phyloP scores from a whole-genome alignment of 2,888 invertebrate species.

The Diloba caeruleocephala region DNA sequence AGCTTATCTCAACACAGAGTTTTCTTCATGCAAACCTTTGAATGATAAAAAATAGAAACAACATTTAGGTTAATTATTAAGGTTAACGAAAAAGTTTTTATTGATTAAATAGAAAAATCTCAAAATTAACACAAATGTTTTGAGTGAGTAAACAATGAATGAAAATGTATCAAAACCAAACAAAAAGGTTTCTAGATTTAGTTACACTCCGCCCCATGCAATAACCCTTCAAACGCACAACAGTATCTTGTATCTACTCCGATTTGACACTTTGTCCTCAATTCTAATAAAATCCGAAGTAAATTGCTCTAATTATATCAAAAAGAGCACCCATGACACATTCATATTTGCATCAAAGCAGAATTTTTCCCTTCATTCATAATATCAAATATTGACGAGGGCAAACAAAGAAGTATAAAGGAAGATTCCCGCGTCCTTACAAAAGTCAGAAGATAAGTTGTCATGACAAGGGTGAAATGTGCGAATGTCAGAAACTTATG shows the following conservation, averaged over 20 bases:
- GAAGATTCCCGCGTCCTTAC: slow-evolving; percentile 28
- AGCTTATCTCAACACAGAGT: too few relatives aligned
- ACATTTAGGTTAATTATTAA: too few relatives aligned
- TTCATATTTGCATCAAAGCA: slow-evolving; percentile 3
- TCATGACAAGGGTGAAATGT: slow-evolving; percentile 46
- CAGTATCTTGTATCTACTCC: not conserved
- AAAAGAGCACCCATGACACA: not conserved
- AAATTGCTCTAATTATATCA: slow-evolving; percentile 20
- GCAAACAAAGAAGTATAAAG: slow-evolving; percentile 32
- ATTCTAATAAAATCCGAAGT: not conserved
- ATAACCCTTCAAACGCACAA: not conserved
- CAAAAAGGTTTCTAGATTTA: too few relatives aligned
- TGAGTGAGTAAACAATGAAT: too few relatives aligned
- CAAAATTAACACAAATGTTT: too few relatives aligned
- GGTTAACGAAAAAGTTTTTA: too few relatives aligned
- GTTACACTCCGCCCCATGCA: too few relatives aligned
- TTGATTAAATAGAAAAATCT: too few relatives aligned
- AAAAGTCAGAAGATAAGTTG: slow-evolving; percentile 38
- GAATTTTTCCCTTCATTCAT: slow-evolving; percentile 24
- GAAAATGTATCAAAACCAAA: too few relatives aligned
- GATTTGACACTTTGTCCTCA: not conserved
- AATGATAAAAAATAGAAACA: too few relatives aligned
- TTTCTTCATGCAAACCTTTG: too few relatives aligned
- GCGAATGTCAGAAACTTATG: slow-evolving; percentile 46
- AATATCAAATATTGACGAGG: slow-evolving; percentile 48